A percentile compares a stretch with the other conserved stretches of the same genome.
Conservation (phyloP, 92 coral and sea anemone genomes). For the Epizoanthus scotinus region DNA sequence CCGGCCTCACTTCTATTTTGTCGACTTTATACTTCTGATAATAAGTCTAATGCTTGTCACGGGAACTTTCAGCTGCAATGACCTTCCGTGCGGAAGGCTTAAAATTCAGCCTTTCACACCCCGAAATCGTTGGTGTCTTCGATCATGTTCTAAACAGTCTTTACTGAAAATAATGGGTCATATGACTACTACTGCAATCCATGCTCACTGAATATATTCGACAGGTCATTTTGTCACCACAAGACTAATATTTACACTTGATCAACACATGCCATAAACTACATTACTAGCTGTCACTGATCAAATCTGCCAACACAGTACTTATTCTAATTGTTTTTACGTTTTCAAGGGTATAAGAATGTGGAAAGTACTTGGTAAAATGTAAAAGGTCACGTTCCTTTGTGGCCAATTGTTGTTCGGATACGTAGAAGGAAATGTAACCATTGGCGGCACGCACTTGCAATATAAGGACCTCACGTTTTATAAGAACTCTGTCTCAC, state of each 20-base stretch:
- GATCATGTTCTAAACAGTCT: too few relatives aligned
- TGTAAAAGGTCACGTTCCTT: conserved; percentile 19
- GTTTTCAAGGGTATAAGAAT: conserved; percentile 26
- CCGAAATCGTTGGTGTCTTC: too few relatives aligned
- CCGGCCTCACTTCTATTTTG: too few relatives aligned
- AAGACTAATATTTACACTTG: conserved; percentile 36
- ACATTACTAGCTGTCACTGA: conserved; percentile 32
- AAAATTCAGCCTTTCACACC: too few relatives aligned
- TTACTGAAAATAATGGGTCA: too few relatives aligned
- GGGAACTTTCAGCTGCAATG: too few relatives aligned
- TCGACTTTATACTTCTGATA: too few relatives aligned
- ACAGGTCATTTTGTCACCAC: neutral
- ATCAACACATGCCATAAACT: conserved; percentile 38
- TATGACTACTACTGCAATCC: too few relatives aligned
- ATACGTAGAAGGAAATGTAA: neutral
- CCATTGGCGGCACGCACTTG: neutral
- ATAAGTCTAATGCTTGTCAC: too few relatives aligned
- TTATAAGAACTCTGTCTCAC: neutral
- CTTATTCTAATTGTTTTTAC: conserved; percentile 15
- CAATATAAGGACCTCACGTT: neutral
- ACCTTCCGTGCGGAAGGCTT: too few relatives aligned
- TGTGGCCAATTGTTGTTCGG: too few relatives aligned
- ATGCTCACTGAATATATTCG: too few relatives aligned
- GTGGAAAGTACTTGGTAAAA: conserved; percentile 3
- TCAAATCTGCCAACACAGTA: conserved; percentile 38